These are phyloP conservation scores for Luffia ferchaultella DNA, from an alignment of 2,888 invertebrate species.

Conservation along the genomic window DNA sequence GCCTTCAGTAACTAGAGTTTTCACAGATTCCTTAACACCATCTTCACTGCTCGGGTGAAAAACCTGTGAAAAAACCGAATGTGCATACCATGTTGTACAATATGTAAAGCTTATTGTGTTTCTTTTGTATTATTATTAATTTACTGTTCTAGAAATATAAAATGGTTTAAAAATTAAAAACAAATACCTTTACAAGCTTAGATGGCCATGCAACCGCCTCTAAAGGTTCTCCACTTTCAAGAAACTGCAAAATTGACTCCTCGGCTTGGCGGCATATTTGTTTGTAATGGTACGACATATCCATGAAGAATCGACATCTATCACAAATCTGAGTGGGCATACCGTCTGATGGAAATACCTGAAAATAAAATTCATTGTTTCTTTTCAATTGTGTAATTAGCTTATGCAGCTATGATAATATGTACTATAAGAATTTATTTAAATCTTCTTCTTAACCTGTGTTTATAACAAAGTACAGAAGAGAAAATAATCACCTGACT, in stretches of 20 bases:
- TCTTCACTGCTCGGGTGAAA: neutral
- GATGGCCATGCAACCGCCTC: constrained; percentile 55
- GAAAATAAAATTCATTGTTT: constrained; percentile 14
- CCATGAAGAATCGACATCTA: constrained; percentile 72
- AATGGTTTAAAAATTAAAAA: too few relatives aligned
- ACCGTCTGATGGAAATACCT: constrained; percentile 73
- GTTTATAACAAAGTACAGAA: too few relatives aligned
- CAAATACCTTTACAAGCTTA: constrained; percentile 47
- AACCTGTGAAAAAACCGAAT: too few relatives aligned
- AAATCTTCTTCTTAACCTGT: too few relatives aligned
- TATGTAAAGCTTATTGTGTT: too few relatives aligned
- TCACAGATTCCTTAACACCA: neutral
- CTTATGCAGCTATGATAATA: neutral
- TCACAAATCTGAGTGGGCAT: constrained; percentile 79
- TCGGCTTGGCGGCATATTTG: constrained; percentile 79
- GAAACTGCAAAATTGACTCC: constrained; percentile 72
- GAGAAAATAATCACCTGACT: too few relatives aligned
- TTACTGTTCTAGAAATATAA: too few relatives aligned
- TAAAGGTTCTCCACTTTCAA: constrained; percentile 70
- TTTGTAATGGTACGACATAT: constrained; percentile 77
- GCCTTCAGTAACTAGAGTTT: constrained; percentile 34
- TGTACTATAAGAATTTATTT: too few relatives aligned
- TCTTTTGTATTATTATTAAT: too few relatives aligned
- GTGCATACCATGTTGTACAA: too few relatives aligned
- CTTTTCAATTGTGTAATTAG: neutral